Base-by-base conservation (phyloP, 2,113 vertebrate species). In the Elgaria multicarinata region DNA sequence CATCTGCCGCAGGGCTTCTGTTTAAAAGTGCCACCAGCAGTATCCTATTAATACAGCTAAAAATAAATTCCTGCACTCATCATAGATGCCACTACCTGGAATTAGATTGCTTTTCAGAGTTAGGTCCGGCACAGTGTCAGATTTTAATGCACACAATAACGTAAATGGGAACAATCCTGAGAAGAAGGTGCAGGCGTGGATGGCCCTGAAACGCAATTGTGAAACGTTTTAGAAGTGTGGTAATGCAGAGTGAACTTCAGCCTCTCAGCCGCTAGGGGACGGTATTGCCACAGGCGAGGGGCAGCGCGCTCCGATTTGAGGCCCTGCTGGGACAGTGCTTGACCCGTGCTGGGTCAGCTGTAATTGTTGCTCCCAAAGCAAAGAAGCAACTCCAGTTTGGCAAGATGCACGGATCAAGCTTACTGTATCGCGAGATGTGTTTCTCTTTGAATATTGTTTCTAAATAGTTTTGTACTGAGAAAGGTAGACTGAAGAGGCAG, bases 261-360 rank as follows among this genome's bases (percentile, higher is more conserved):
- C 24, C 64, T 36, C n/a, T 10, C 36, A 0, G 0, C 95, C 95
- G 94, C 89, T 1, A 86, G 95, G 90, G 89, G 94, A 92, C 93
- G 53, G 87, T 33, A 4, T 79, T 79, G 93, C 6, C 90, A 79
- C 46, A 0, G 7, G 1, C 36, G 26, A 83, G 77, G 62, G 78
- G 8, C 3, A 69, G 9, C 0, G 9, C 62, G 85, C 24, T 36
- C 36, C 16, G n/a, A n/a, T n/a, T 50, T 8, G 8, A 42, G 28
- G 24, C 2, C n/a, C 3, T 39, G 3, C 6, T 53, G 39, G 26
- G 3, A 10, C 2, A 22, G 33, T 8, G 6, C 13, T 14, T 53
- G 31, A 31, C 46, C 28, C 3, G 9, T 13, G 20, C 74, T 36
- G 24, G 8, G 24, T 53, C 14, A 39, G 28, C n/a, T 64, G 9